Evolutionary conservation across 2,888 invertebrate genomes (phyloP), one percentile per base, ranked within the genome.

Genomic region (Campoplex capitator): DNA sequence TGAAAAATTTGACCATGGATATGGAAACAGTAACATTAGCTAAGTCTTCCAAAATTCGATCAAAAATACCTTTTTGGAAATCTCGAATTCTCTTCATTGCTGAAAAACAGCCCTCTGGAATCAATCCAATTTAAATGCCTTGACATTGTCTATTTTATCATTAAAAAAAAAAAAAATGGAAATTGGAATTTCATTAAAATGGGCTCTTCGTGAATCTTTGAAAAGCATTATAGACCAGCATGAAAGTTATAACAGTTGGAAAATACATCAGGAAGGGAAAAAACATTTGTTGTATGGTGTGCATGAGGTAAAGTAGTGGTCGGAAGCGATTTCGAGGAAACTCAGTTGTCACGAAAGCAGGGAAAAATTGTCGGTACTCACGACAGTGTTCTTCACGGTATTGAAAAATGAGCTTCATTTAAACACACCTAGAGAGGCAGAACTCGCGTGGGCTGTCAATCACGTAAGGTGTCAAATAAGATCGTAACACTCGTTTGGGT

Each of bases 261-360:
- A 28, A 77, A 58, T 45, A 75, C 45, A 38, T 42, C 13, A 45
- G 18, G n/a, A 45, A 45, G 28, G 62, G 35, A 65, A 56, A 45
- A 23, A 70, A 70, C 45, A 62, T 51, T 42, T 51, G 35, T 38
- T 35, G 11, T 73, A 13, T 45, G 38, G 32, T 13, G 28, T 32
- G 65, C 28, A 74, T 51, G 42, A 71, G 79, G 48, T 35, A 18
- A 48, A 62, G 62, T 62, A 71, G 51, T 81, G 54, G 28, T 76
- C 58, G 75, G 28, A 65, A 48, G 67, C 58, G 28, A 78, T 81
- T 81, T 65, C 81, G 9, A 48, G n/a, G 81, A 81, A 85, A 77
- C 77, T 51, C 56, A 77, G 28, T 77, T 81, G 76, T 65, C 83
- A 67, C 76, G 62, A 77, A 51, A 71, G 70, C 56, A 38, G 3